Evolutionary conservation across 2,888 invertebrate species (phyloP).

Genomic region (Cylindroiulus punctatus): DNA sequence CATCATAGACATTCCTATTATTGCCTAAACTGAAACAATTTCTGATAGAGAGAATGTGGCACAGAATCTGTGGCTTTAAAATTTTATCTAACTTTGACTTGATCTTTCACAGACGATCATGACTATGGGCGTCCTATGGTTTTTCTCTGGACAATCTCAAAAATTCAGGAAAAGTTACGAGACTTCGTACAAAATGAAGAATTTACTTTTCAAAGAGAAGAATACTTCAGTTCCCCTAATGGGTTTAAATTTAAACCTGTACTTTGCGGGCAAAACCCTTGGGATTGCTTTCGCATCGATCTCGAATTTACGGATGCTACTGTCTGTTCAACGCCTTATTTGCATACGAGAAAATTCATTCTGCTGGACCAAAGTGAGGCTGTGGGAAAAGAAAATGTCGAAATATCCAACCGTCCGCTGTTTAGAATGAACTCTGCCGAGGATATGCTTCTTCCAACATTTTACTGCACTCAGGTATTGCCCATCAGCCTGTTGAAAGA

Average conservation of each 20-base stretch:
- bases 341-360: not conserved
- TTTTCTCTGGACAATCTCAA: not conserved
- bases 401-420: not conserved
- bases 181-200: not conserved
- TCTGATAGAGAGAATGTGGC: too few species aligned
- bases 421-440: not conserved
- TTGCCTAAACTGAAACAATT: too few species aligned
- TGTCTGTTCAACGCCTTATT: not conserved
- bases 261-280: not conserved
- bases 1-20: too few species aligned
- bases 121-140: not conserved
- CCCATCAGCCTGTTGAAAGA: not conserved
- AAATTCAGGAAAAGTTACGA: not conserved
- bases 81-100: too few species aligned
- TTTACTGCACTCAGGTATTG: not conserved
- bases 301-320: not conserved
- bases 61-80: too few species aligned
- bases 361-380: not conserved
- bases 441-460: not conserved
- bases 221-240: not conserved
- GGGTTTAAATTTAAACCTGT: not conserved
- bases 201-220: not conserved
- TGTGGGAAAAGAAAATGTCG: not conserved
- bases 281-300: not conserved
- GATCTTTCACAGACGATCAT: not conserved